Conservation (phyloP, 2,888 invertebrate species). For the Stenchaetothrips biformis region DNA sequence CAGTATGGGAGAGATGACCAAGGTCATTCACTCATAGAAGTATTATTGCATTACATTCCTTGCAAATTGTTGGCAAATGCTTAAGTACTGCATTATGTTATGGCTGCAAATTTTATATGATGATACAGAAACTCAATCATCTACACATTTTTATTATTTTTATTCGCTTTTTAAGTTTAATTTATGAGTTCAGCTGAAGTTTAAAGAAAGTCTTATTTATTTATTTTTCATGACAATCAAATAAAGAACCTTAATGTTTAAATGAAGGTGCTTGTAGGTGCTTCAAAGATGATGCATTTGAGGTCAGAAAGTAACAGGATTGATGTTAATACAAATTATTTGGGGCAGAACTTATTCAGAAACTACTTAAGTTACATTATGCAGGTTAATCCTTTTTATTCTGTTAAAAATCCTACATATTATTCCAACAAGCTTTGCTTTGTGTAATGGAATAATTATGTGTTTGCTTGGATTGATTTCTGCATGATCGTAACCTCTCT, state of each 20-base stretch:
- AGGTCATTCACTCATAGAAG: neutral
- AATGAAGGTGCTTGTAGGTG: neutral
- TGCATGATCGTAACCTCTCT: conserved; percentile 15
- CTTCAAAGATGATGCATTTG: neutral
- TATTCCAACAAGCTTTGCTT: neutral
- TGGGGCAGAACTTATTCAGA: neutral
- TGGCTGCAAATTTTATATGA: conserved; percentile 4
- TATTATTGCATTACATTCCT: conserved; percentile 4
- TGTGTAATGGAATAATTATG: neutral
- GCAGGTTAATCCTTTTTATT: neutral
- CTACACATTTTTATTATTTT: neutral
- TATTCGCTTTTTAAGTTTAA: neutral
- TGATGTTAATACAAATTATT: neutral
- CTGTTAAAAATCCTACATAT: neutral
- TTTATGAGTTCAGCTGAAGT: neutral
- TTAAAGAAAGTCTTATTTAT: neutral
- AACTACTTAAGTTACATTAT: neutral
- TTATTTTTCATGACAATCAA: conserved; percentile 19
- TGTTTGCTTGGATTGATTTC: conserved; percentile 12
- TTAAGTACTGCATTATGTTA: neutral
- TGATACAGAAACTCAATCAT: neutral
- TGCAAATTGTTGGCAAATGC: neutral
- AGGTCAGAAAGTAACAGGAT: neutral
- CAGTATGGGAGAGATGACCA: too few species aligned
- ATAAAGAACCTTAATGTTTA: neutral